Evolutionary conservation across 2,113 vertebrate species (phyloP).

Genomic region (Ursus arctos): DNA sequence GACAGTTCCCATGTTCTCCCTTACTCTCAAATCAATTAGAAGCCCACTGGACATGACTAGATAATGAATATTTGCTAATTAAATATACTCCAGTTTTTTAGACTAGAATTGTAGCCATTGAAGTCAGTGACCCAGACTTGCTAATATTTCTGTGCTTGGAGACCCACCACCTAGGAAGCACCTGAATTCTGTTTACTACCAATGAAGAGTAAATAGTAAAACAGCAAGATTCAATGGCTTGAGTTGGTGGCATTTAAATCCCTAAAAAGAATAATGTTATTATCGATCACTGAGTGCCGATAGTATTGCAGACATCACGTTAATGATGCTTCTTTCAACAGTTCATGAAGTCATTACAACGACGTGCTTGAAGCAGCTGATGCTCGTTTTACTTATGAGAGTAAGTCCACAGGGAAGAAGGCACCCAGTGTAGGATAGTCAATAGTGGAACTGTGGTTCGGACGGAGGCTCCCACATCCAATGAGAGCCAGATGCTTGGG

Average conservation of each 20-base stretch:
- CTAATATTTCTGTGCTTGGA: neutral
- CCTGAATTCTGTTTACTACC: neutral
- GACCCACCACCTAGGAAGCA: fast-evolving
- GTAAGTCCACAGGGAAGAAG: too few species aligned
- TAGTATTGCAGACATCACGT: fast-evolving
- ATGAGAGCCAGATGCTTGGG: fast-evolving
- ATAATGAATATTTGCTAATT: neutral
- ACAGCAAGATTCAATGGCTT: neutral
- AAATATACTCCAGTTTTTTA: neutral
- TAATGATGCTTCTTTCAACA: too few species aligned
- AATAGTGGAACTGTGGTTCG: neutral
- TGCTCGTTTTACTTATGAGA: neutral
- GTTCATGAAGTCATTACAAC: fast-evolving
- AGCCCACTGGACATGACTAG: neutral
- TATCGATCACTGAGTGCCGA: too few species aligned
- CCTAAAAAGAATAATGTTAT: neutral
- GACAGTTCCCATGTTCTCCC: neutral
- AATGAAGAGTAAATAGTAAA: neutral
- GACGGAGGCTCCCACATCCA: fast-evolving
- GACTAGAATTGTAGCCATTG: neutral
- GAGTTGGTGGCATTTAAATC: neutral
- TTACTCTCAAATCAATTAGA: neutral
- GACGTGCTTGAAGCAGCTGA: neutral
- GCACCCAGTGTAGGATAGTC: too few species aligned
- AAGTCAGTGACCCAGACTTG: too few species aligned